Evolutionary conservation across 2,888 invertebrate genomes (phyloP).

Genomic region (Meteorus colon): DNA sequence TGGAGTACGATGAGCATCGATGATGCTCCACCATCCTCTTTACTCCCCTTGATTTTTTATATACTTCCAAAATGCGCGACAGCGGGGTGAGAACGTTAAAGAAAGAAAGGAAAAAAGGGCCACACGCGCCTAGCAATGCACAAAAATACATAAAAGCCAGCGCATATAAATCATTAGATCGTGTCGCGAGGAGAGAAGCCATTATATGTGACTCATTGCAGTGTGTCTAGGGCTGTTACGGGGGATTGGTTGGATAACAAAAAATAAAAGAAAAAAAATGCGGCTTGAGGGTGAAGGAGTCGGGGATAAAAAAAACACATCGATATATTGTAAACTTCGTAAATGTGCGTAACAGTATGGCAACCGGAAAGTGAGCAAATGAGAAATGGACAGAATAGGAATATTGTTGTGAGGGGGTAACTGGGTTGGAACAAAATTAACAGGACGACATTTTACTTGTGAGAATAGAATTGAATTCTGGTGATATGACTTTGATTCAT

Average conservation of each 20-base stretch:
- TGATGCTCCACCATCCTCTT: constrained; percentile 36
- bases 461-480: too few relatives aligned
- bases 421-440: too few relatives aligned
- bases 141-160: constrained; percentile 67
- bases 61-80: constrained; percentile 10
- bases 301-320: constrained; percentile 35
- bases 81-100: constrained; percentile 66
- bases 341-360: not conserved
- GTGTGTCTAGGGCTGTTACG: constrained; percentile 20
- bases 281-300: constrained; percentile 35
- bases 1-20: not conserved
- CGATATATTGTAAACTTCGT: constrained; percentile 3
- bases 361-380: constrained; percentile 33
- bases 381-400: constrained; percentile 20
- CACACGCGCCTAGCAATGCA: constrained; percentile 59
- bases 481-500: too few relatives aligned
- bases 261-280: constrained; percentile 37
- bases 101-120: constrained; percentile 50
- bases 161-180: constrained; percentile 69
- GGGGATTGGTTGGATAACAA: constrained; percentile 47
- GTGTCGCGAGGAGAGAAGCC: constrained; percentile 60
- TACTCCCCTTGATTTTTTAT: constrained; percentile 46
- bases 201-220: constrained; percentile 67
- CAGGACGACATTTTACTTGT: too few relatives aligned
- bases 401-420: not conserved